Percentiles rank a stretch among this genome's conserved stretches.
phyloP scores from a whole-genome alignment of 2,113 vertebrate species.

The Eublepharis macularius region DNA sequence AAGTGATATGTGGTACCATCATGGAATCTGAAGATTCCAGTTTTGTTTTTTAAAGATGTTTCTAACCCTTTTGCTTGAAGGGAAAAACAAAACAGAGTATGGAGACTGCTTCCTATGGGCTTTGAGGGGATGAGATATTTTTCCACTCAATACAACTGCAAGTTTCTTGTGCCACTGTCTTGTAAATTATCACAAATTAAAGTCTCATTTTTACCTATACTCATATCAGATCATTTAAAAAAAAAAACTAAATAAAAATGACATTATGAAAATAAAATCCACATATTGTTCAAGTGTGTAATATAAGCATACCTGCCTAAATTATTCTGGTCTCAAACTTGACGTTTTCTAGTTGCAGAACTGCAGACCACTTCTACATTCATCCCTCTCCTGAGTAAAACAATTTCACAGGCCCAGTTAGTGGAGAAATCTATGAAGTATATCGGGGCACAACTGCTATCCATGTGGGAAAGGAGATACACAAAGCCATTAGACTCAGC shows the following conservation, averaged over 20 bases:
- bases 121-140: neutral
- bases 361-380: neutral
- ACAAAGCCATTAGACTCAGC: conserved; percentile 56
- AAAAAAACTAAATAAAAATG: neutral
- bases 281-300: neutral
- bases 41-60: neutral
- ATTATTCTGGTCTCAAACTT: neutral
- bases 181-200: neutral
- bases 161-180: neutral
- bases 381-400: neutral
- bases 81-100: neutral
- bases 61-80: neutral
- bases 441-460: conserved; percentile 52
- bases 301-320: neutral
- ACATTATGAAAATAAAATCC: neutral
- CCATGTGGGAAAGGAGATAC: conserved; percentile 46
- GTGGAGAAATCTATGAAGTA: conserved; percentile 48
- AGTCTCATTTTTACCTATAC: neutral
- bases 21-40: neutral
- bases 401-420: conserved; percentile 30
- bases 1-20: neutral
- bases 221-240: neutral
- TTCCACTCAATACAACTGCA: neutral
- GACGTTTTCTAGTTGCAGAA: neutral
- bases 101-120: neutral